phyloP scores from a whole-genome alignment of 2,797 vertebrate species.

The Ptychadena robeensis region DNA sequence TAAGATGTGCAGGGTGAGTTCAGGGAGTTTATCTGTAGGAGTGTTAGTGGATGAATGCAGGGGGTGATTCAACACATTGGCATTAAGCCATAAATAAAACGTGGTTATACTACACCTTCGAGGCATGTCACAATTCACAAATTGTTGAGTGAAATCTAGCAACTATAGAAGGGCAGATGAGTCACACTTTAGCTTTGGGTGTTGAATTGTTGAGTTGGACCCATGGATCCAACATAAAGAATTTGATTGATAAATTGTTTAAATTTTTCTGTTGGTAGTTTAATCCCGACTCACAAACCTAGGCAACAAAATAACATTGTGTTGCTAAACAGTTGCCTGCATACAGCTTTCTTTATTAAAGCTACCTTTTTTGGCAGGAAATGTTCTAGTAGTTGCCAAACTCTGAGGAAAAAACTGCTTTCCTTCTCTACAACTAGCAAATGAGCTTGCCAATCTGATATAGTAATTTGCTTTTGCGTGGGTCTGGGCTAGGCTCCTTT shows the following conservation, averaged over 20 bases:
- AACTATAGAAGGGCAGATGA: not conserved
- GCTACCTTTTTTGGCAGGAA: not conserved
- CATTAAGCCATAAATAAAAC: not conserved
- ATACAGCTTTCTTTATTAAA: not conserved
- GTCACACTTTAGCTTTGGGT: not conserved
- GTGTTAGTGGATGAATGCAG: not conserved
- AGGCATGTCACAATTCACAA: not conserved
- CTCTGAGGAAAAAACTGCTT: not conserved
- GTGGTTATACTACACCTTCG: not conserved
- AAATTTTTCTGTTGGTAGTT: not conserved
- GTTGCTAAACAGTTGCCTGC: not conserved
- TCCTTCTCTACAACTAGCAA: not conserved
- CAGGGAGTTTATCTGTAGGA: not conserved
- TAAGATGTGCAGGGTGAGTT: not conserved
- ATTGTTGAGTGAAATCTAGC: not conserved
- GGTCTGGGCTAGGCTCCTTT: too few species aligned
- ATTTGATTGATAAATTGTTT: not conserved
- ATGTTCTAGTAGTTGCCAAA: not conserved
- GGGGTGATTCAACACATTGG: not conserved
- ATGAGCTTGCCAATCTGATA: not conserved
- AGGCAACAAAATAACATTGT: conserved; percentile 1
- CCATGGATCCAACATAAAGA: not conserved
- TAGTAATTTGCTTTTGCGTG: not conserved
- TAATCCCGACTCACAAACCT: conserved; percentile 9
- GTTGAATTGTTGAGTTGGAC: not conserved